A percentile compares a stretch with the other conserved stretches of the same genome.
phyloP scores from a whole-genome alignment of 2,113 vertebrate genomes.

The Salvelinus sp. region DNA sequence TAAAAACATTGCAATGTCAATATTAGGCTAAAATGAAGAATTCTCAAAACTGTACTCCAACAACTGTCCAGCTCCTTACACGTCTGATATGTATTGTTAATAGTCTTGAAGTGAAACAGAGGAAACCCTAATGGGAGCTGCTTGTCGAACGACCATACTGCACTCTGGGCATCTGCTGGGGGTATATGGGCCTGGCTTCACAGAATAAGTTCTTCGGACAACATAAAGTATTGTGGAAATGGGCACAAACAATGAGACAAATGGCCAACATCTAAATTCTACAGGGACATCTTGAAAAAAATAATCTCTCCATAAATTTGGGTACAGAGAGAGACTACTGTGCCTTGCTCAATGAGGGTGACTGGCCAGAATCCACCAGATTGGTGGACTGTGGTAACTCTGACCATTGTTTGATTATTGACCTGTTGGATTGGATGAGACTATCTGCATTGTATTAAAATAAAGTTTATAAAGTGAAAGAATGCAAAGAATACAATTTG shows the following conservation, averaged over 20 bases:
- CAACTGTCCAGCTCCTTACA: background rate
- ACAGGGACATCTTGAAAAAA: background rate
- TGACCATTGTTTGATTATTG: constrained; percentile 17
- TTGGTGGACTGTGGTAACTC: constrained; percentile 22
- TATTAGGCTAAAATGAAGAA: constrained; percentile 32
- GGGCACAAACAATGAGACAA: background rate
- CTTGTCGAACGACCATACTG: background rate
- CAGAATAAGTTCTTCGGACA: background rate
- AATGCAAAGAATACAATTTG: constrained; percentile 32
- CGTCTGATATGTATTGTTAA: constrained; percentile 2
- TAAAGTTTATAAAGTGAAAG: constrained; percentile 38
- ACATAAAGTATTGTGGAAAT: background rate
- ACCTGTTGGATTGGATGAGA: constrained; percentile 22
- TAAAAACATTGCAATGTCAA: constrained; percentile 5
- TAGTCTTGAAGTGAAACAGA: constrained; percentile 7
- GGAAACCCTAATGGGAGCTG: constrained; percentile 24
- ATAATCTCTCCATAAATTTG: background rate
- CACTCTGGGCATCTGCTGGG: background rate
- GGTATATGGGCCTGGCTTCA: background rate
- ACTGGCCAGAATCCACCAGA: background rate
- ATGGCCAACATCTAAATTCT: background rate
- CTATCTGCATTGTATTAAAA: constrained; percentile 20
- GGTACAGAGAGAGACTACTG: background rate
- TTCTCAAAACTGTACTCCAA: constrained; percentile 2
- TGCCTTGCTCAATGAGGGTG: background rate